Evolutionary conservation across 2,888 invertebrate genomes (phyloP).

Genomic region (Acrobasis consociella): DNA sequence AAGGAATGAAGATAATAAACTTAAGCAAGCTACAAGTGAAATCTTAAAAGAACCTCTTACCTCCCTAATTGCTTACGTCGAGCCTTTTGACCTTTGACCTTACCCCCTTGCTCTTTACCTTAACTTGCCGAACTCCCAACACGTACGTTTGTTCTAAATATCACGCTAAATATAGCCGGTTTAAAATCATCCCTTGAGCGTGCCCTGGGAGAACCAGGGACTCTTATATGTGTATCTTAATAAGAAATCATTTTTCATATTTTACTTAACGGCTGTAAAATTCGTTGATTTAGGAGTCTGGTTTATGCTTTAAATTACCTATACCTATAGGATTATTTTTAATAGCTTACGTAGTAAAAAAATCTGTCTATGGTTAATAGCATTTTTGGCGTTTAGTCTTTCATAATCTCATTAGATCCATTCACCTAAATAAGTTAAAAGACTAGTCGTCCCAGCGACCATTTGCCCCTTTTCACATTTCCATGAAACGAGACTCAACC

Average conservation of each 20-base stretch:
- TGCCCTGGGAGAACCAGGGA: neutral
- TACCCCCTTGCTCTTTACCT: slow-evolving; percentile 6
- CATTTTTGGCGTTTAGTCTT: too few species aligned
- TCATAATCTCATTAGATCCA: too few species aligned
- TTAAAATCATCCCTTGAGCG: slow-evolving; percentile 1
- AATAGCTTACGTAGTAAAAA: too few species aligned
- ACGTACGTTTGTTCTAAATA: neutral
- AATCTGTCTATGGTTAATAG: too few species aligned
- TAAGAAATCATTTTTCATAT: neutral
- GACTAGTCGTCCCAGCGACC: too few species aligned
- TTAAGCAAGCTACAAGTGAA: slow-evolving; percentile 4
- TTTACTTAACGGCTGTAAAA: neutral
- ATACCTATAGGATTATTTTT: too few species aligned
- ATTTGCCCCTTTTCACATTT: too few species aligned
- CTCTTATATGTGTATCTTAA: neutral
- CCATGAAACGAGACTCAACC: too few species aligned
- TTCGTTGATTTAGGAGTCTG: too few species aligned
- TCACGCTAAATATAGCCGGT: neutral
- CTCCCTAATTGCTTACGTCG: slow-evolving; percentile 1
- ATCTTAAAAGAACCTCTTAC: slow-evolving; percentile 1
- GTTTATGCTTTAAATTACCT: too few species aligned
- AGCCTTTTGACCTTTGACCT: slow-evolving; percentile 15
- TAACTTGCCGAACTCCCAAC: neutral
- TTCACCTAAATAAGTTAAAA: too few species aligned
- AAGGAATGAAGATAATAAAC: neutral